Base-by-base conservation (phyloP, 2,888 invertebrate species). In the Drosophila anomalata region DNA sequence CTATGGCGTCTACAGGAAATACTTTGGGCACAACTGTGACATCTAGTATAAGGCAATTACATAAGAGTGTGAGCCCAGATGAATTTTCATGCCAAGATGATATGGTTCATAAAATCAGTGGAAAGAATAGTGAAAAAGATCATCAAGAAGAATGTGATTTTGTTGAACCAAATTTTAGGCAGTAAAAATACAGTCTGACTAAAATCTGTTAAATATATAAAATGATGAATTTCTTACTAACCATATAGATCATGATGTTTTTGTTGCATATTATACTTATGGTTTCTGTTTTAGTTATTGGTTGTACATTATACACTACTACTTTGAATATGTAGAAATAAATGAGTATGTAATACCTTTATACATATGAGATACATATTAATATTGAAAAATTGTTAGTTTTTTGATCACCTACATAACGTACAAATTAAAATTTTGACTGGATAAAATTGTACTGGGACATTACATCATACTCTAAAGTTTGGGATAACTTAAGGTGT, bases 41-140 rank as follows among this genome's bases (percentile, higher is more conserved):
- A 31, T 44, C 62, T 29, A 56, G 52, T 29, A 22, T 47, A 6
- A 51, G 50, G 8, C 73, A 56, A 8, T 53, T 53, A 11, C 62
- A 62, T 48, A 53, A 44, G n/a, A 70, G 72, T 29, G 48, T 42
- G 1, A 51, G 29, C 9, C 36, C 14, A 17, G 33, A 44, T n/a
- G 57, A 57, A 31, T 74, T 57, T 9, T 36, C 53, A 3, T 65
- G 41, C 50, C 75, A 70, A 59, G 46, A 59, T 11, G 59, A 54
- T 24, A 39, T 67, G 42, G 50, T 75, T 41, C 78, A 79, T 44
- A 78, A 51, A 24, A 55, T 14, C 14, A 63, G 70, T 3, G 86
- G 75, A 14, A 51, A 57, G 36, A 68, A 33, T 24, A 78, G 55
- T 44, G 58, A 57, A 12, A 56, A 63, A 47, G 41, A 52, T 12